Evolutionary conservation across 2,888 invertebrate genomes (phyloP).

Genomic region (Calliopum simillimum): DNA sequence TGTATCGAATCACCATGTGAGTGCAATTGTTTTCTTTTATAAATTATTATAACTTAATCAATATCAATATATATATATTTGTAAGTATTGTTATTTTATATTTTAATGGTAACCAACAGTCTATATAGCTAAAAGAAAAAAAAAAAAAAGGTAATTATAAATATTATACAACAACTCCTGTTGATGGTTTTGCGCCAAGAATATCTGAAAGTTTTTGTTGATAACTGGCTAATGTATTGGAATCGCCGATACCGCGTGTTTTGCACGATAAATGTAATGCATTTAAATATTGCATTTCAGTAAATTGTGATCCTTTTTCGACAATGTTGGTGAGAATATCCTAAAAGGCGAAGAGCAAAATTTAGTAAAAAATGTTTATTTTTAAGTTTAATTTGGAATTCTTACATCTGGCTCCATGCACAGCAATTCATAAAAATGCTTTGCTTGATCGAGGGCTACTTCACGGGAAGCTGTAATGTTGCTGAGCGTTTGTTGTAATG

Average conservation of each 20-base stretch:
- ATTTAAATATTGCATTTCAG: conserved; percentile 88
- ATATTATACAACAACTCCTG: conserved; percentile 80
- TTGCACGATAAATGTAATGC: conserved; percentile 83
- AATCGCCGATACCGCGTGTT: conserved; percentile 70
- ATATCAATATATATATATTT: conserved; percentile 20
- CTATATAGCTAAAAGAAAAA: conserved; percentile 23
- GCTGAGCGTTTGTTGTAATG: conserved; percentile 86
- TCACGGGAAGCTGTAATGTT: conserved; percentile 86
- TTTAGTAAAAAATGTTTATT: conserved; percentile 8
- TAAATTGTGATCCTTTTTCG: conserved; percentile 89
- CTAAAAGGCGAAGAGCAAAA: conserved; percentile 68
- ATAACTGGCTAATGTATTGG: conserved; percentile 74
- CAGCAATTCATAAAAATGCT: conserved; percentile 89
- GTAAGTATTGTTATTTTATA: conserved; percentile 4
- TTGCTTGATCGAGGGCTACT: conserved; percentile 88
- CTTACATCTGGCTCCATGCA: conserved; percentile 83
- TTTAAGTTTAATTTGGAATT: conserved; percentile 31
- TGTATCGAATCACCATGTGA: conserved; percentile 22
- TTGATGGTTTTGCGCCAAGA: conserved; percentile 75
- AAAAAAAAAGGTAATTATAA: conserved; percentile 7
- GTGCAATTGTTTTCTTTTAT: conserved; percentile 7
- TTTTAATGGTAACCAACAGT: conserved; percentile 28
- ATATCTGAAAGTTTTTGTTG: conserved; percentile 87
- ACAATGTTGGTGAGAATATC: conserved; percentile 86
- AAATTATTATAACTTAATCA: conserved; percentile 30